Evolutionary conservation across 2,888 invertebrate species (phyloP).

Genomic region (Eupithecia vulgata): DNA sequence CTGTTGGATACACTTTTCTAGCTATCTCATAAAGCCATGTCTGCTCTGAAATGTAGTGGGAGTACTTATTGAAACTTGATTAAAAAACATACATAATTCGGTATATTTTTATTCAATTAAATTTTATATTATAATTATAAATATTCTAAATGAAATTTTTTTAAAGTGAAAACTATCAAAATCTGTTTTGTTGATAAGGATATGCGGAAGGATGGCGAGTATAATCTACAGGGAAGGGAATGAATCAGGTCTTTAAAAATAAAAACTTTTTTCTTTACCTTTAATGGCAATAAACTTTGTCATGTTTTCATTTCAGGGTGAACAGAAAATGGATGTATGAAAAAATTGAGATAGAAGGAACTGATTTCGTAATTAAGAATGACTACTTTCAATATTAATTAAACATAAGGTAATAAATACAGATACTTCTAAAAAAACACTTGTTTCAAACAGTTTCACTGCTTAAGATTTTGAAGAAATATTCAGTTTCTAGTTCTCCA

Average conservation of each 20-base stretch:
- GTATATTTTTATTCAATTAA: neutral
- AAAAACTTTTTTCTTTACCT: neutral
- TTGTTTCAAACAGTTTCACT: conserved; percentile 44
- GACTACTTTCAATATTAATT: conserved; percentile 67
- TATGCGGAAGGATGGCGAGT: neutral
- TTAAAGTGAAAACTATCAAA: neutral
- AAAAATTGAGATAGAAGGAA: conserved; percentile 91
- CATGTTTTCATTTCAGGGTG: conserved; percentile 76
- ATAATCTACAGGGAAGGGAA: neutral
- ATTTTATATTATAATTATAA: neutral
- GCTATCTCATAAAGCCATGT: neutral
- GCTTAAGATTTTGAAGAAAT: conserved; percentile 88
- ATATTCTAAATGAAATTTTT: neutral
- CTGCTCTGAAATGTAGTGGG: too few relatives aligned
- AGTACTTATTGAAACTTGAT: neutral
- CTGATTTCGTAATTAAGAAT: conserved; percentile 86
- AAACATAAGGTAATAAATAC: conserved; percentile 20
- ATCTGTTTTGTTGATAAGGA: neutral
- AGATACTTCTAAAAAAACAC: neutral
- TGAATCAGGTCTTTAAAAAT: neutral
- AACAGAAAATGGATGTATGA: conserved; percentile 92
- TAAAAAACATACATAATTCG: neutral
- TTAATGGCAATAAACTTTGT: neutral
- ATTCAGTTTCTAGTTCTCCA: conserved; percentile 90
- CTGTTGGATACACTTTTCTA: neutral